phyloP scores from a whole-genome alignment of 2,888 invertebrate genomes.

The Cephus pulcher region DNA sequence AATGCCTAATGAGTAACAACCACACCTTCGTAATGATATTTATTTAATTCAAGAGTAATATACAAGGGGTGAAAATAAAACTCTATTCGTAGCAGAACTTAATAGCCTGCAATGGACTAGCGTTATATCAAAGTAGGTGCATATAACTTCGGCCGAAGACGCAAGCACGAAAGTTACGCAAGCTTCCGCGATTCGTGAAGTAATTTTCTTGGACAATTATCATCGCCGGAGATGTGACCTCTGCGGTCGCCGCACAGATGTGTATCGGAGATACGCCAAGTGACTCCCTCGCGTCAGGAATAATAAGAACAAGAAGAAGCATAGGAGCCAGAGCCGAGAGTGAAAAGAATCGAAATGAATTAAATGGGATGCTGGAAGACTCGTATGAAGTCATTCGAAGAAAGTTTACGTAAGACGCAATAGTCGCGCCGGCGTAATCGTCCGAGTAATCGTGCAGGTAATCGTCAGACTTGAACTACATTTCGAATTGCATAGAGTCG shows the following conservation, averaged over 20 bases:
- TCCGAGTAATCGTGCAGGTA: not conserved
- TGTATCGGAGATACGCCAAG: not conserved
- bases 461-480: not conserved
- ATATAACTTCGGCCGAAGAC: not conserved
- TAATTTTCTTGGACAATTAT: not conserved
- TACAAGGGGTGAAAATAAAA: not conserved
- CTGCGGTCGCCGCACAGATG: not conserved
- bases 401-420: not conserved
- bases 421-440: not conserved
- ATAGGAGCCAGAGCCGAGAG: not conserved
- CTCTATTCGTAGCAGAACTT: too few relatives aligned
- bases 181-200: not conserved
- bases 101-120: too few relatives aligned
- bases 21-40: not conserved
- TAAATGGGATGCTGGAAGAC: not conserved
- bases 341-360: not conserved
- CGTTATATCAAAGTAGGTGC: not conserved
- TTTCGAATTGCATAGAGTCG: not conserved
- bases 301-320: too few relatives aligned
- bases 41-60: not conserved
- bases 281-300: not conserved
- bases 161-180: not conserved
- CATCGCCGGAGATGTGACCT: not conserved
- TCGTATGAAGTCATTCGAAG: not conserved
- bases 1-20: not conserved